phyloP scores from a whole-genome alignment of 1,140 invertebrate genomes.

The Tachypleus tridentatus region DNA sequence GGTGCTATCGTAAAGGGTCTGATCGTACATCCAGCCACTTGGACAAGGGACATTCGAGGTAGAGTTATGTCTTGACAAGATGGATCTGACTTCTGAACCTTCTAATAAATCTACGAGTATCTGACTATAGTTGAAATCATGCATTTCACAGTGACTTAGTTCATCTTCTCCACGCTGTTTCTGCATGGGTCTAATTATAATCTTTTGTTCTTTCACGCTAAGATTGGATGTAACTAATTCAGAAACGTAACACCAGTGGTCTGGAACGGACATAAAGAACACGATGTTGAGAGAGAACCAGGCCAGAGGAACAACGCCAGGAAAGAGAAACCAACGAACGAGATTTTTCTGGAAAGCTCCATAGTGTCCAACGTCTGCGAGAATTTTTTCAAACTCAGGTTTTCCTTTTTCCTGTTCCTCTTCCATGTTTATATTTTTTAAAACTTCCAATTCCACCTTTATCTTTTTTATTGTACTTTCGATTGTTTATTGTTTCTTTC shows the following conservation, averaged over 20 bases:
- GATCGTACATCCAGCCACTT: too few relatives aligned
- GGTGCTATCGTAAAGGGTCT: too few relatives aligned
- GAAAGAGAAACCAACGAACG: conserved; percentile 16
- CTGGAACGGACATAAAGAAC: conserved; percentile 39
- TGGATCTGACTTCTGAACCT: too few relatives aligned
- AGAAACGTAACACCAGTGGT: conserved; percentile 43
- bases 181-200: conserved; percentile 12
- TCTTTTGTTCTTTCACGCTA: conserved; percentile 28
- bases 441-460: too few relatives aligned
- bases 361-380: conserved; percentile 45
- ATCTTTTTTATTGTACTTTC: too few relatives aligned
- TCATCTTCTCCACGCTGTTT: background rate
- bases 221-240: conserved; percentile 37
- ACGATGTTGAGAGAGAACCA: conserved; percentile 35
- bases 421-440: too few relatives aligned
- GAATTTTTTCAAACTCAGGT: conserved; percentile 40
- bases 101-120: too few relatives aligned
- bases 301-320: conserved; percentile 12
- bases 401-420: too few relatives aligned
- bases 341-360: conserved; percentile 41
- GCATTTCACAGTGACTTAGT: conserved; percentile 18
- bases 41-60: too few relatives aligned
- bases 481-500: too few relatives aligned
- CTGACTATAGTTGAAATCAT: conserved; percentile 23
- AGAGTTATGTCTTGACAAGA: too few relatives aligned